phyloP scores from a whole-genome alignment of 2,113 vertebrate species.

The Spilogale gracilis region DNA sequence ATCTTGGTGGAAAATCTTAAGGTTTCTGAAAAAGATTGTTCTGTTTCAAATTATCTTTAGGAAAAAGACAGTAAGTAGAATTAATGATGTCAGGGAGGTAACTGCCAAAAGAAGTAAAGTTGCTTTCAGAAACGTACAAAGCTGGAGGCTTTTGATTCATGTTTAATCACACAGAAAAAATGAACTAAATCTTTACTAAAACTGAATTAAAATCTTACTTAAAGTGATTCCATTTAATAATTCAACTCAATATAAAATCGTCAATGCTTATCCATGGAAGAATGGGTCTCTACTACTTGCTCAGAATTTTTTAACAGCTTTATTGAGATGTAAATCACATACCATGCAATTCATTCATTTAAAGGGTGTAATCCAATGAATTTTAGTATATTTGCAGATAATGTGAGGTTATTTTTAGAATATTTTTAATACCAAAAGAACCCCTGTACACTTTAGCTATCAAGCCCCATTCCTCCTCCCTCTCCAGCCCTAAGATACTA shows the following conservation, averaged over 20 bases:
- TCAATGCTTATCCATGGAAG: not conserved
- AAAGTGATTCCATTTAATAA: not conserved
- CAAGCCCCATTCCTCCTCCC: not conserved
- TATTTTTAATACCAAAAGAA: not conserved
- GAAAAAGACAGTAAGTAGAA: not conserved
- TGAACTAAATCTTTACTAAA: not conserved
- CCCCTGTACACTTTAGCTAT: not conserved
- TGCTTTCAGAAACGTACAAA: not conserved
- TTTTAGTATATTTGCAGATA: not conserved
- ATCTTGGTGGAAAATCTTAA: not conserved
- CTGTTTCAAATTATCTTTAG: not conserved
- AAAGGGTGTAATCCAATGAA: not conserved
- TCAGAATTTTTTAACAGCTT: not conserved
- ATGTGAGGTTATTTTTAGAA: not conserved
- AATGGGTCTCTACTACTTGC: not conserved
- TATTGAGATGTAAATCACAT: not conserved
- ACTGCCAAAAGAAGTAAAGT: not conserved
- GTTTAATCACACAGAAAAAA: not conserved
- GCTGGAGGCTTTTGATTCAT: not conserved
- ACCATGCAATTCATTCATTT: not conserved
- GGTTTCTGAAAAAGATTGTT: not conserved
- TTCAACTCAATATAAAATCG: not conserved
- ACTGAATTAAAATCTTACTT: not conserved
- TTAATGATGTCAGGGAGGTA: not conserved
- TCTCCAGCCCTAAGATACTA: not conserved